Base-by-base conservation (phyloP, 2,797 vertebrate species). In the Helicolenus hilgendorfi region DNA sequence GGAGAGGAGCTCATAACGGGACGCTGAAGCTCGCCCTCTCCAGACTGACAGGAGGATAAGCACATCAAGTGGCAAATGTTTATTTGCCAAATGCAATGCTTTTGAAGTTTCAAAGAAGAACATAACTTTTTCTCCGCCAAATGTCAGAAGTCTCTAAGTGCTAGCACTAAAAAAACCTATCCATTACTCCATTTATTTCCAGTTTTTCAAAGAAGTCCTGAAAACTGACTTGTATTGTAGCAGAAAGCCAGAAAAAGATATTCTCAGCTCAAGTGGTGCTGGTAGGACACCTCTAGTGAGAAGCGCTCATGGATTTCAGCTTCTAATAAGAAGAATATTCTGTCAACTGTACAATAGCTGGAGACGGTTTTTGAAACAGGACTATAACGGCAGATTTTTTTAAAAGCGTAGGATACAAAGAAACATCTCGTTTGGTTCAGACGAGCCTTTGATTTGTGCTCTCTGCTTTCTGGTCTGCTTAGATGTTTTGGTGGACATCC, bases 401-500 rank as follows among this genome's bases (percentile, higher is more conserved):
- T 29, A 53, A 90, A 87, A 85, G 78, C 2, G 2, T 18, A 15
- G 4, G 36, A 77, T 36, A 64, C 49, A 89, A 87, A 89, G 72
- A 77, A 69, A 63, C 70, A 45, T 81, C 67, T 72, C 4, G 0
- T 76, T 91, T 3, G 58, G 6, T 68, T 63, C 4, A 31, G 85
- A 0, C 5, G 0, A 77, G 69, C 45, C 77, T 89, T 83, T 87
- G 83, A 86, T 90, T 75, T 79, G 22, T 33, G 36, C 29, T 62
- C 2, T 62, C 5, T 75, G 5, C 77, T 86, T 83, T 80, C 36
- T 79, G 45, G 26, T 79, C 29, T 27, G 56, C 72, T 78, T 70
- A 49, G 14, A 72, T 81, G 31, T 86, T 86, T 87, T 76, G 79
- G 56, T 64, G 85, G 73, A 62, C 72, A 87, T 81, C 56, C 69